These are phyloP conservation scores for Gyps fulvus DNA, from an alignment of 2,113 vertebrate species.

Conservation along the genomic window DNA sequence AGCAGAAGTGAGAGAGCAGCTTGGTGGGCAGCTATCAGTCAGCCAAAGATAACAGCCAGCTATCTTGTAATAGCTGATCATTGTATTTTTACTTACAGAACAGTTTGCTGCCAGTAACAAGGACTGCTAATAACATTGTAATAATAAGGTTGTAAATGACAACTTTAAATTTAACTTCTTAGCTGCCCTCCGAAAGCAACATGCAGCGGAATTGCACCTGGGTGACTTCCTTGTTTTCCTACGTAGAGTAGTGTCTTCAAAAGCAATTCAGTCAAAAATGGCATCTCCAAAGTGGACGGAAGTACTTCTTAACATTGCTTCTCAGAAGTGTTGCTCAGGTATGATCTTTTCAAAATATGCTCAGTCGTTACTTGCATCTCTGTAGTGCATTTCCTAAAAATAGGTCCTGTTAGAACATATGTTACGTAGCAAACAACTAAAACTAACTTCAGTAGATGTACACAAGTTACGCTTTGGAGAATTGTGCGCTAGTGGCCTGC, in stretches of 20 bases:
- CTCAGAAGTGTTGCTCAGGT: conserved; percentile 97
- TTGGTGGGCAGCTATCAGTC: not conserved
- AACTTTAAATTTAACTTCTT: conserved; percentile 1
- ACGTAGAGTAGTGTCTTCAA: conserved; percentile 93
- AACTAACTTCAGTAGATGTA: not conserved
- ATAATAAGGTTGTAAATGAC: not conserved
- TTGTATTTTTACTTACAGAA: not conserved
- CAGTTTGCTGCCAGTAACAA: not conserved
- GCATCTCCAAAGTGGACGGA: conserved; percentile 98
- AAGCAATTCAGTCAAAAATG: conserved; percentile 98
- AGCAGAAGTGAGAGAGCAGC: not conserved
- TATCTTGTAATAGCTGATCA: not conserved
- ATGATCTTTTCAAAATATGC: not conserved
- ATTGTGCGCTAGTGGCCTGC: not conserved
- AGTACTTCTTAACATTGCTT: conserved; percentile 95
- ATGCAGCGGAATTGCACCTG: conserved; percentile 90
- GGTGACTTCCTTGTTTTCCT: conserved; percentile 97
- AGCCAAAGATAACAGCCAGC: not conserved
- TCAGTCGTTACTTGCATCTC: not conserved
- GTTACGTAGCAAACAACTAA: fast-evolving
- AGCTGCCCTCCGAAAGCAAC: conserved; percentile 87
- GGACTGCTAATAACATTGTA: not conserved
- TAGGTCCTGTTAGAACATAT: not conserved
- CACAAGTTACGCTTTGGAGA: not conserved
- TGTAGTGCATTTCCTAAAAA: not conserved